Conservation (phyloP, 2,888 invertebrate species). For the Mimachlamys varia region DNA sequence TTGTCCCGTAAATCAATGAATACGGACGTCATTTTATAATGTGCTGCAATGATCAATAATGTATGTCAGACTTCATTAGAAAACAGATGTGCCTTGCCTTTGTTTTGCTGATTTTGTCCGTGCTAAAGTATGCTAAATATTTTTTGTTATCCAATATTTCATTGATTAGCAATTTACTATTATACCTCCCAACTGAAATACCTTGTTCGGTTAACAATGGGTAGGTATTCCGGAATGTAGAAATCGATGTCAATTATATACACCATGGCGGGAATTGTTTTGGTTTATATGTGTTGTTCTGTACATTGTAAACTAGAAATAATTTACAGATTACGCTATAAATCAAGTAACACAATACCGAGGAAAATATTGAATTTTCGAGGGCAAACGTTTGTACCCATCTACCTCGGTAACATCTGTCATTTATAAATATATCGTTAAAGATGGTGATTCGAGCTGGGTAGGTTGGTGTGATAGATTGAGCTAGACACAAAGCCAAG, state of each 20-base stretch:
- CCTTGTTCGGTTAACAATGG: neutral
- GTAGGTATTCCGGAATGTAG: neutral
- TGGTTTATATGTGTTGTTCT: neutral
- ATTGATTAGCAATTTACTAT: constrained; percentile 7
- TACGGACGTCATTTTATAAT: constrained; percentile 9
- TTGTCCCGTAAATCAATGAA: neutral
- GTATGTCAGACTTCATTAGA: constrained; percentile 9
- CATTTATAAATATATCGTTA: neutral
- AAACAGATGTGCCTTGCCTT: neutral
- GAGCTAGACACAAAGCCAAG: neutral
- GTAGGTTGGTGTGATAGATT: neutral
- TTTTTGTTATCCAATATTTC: neutral
- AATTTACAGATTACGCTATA: neutral
- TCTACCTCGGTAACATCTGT: neutral
- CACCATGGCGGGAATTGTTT: neutral
- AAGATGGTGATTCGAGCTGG: neutral
- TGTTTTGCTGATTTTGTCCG: neutral
- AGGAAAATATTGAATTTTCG: constrained; percentile 1
- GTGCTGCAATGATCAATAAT: neutral
- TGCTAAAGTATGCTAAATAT: constrained; percentile 28
- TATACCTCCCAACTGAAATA: neutral
- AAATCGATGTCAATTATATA: constrained; percentile 26
- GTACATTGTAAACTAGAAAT: neutral
- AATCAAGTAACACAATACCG: neutral
- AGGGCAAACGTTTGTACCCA: neutral